These are phyloP conservation scores for Aptenodytes forsteri DNA, from an alignment of 2,113 vertebrate species.

Conservation along the genomic window DNA sequence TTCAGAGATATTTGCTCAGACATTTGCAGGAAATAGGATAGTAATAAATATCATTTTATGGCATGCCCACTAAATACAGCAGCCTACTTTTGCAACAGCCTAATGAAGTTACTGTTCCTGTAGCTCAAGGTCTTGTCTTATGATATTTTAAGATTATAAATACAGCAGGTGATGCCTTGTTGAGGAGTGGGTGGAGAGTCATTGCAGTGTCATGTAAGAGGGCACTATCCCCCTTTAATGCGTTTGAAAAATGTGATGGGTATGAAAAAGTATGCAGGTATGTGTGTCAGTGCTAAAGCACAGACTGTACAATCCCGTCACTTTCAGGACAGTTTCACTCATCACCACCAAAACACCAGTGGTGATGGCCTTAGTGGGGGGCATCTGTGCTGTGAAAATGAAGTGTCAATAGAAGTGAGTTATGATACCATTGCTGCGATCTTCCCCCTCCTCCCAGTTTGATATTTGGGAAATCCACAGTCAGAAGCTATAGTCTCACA, in stretches of 20 bases:
- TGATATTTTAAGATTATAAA: background rate
- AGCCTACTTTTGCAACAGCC: background rate
- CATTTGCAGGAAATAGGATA: background rate
- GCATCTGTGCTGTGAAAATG: slow-evolving; percentile 15
- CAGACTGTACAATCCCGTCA: background rate
- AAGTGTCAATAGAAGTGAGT: background rate
- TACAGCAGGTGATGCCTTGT: background rate
- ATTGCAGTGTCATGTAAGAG: background rate
- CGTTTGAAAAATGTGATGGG: background rate
- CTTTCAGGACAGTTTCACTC: background rate
- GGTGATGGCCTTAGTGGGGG: slow-evolving; percentile 17
- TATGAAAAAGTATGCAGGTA: background rate
- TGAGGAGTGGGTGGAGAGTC: background rate
- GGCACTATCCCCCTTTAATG: background rate
- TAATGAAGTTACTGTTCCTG: background rate
- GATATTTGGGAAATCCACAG: background rate
- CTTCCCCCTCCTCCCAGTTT: background rate
- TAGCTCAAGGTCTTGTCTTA: background rate
- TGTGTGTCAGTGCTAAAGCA: background rate
- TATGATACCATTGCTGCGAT: background rate
- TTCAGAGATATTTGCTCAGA: background rate
- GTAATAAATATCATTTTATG: background rate
- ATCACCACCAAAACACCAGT: slow-evolving; percentile 63
- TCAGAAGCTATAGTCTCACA: background rate
- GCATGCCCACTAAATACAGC: background rate